A percentile compares a stretch with the other conserved stretches of the same genome.
Conservation (phyloP, 2,113 vertebrate species). For the Salvelinus namaycush region DNA sequence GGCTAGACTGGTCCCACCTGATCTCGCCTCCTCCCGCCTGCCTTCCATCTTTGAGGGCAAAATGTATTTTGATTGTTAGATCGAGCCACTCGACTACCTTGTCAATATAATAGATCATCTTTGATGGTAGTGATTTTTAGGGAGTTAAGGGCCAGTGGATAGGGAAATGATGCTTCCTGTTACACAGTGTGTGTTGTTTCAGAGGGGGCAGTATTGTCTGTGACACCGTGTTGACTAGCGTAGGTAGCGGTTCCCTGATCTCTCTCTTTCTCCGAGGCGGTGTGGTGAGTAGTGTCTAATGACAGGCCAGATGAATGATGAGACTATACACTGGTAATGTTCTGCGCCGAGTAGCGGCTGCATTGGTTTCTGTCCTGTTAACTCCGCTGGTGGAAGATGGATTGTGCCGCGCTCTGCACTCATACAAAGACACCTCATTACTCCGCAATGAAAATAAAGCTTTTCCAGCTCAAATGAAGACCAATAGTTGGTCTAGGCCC, state of each 20-base stretch:
- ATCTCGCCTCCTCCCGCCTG: no score
- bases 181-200: conserved; percentile 31
- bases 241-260: conserved; percentile 38
- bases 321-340: conserved; percentile 76
- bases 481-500: conserved; percentile 46
- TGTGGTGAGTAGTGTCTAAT: conserved; percentile 70
- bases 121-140: not conserved
- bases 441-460: conserved; percentile 71
- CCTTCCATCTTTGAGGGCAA: no score
- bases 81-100: no score
- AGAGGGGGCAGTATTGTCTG: conserved; percentile 46
- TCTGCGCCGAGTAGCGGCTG: conserved; percentile 74
- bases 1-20: no score
- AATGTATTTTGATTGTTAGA: no score
- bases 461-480: conserved; percentile 67
- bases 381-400: conserved; percentile 71
- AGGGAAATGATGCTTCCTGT: not conserved
- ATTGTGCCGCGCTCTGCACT: conserved; percentile 61
- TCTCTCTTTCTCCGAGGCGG: conserved; percentile 37
- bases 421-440: conserved; percentile 73
- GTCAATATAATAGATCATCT: no score
- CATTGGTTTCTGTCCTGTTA: conserved; percentile 78
- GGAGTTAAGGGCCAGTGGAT: not conserved
- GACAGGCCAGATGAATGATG: conserved; percentile 76
- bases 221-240: conserved; percentile 53